Conservation (phyloP, 2,888 invertebrate species). For the Drosophila silvestris region DNA sequence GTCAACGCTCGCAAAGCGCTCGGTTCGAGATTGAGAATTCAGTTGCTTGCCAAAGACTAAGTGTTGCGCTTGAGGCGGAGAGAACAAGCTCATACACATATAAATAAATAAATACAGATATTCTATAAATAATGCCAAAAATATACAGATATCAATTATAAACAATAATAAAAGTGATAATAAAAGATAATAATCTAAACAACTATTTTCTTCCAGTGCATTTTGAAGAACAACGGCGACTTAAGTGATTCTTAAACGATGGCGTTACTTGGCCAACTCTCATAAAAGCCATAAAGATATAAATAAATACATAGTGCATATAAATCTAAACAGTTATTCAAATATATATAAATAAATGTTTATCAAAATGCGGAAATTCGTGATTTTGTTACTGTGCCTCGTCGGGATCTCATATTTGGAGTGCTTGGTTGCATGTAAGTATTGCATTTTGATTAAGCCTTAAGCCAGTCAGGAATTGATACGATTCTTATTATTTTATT, state of each 20-base stretch:
- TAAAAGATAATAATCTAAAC: background rate
- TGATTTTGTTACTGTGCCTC: constrained; percentile 26
- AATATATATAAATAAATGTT: constrained; percentile 5
- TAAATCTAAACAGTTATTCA: constrained; percentile 2
- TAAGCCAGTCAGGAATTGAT: background rate
- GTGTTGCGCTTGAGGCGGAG: constrained; percentile 20
- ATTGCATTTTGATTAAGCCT: constrained; percentile 7
- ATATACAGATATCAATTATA: background rate
- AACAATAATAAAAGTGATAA: background rate
- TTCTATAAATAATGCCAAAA: background rate
- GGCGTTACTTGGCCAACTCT: constrained; percentile 20
- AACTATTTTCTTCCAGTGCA: constrained; percentile 53
- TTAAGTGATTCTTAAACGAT: constrained; percentile 31
- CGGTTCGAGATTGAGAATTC: constrained; percentile 30
- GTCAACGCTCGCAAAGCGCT: constrained; percentile 14
- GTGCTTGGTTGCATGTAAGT: constrained; percentile 45
- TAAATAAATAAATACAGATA: background rate
- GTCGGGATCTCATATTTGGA: constrained; percentile 40
- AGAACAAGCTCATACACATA: background rate
- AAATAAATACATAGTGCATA: background rate
- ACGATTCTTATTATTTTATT: background rate
- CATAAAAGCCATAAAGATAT: constrained; percentile 7
- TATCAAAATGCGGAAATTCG: constrained; percentile 39
- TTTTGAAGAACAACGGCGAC: background rate
- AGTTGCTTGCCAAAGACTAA: constrained; percentile 39